Percentiles rank a stretch among this genome's conserved stretches.
Conservation (phyloP, 1,140 invertebrate species). For the Euura lappo region DNA sequence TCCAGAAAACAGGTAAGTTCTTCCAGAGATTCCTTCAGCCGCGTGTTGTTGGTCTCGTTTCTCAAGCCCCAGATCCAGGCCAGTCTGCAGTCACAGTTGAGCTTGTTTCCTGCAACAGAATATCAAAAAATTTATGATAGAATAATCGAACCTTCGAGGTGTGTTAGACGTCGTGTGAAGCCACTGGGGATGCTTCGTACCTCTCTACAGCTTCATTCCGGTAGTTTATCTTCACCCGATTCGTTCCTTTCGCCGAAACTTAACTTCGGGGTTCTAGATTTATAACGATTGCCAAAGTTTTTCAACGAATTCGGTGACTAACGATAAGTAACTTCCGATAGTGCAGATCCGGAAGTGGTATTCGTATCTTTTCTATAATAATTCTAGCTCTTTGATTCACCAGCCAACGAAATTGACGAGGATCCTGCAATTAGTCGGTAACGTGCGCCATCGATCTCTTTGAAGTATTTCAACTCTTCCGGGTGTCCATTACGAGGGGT, state of each 20-base stretch:
- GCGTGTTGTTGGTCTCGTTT: slow-evolving; percentile 74
- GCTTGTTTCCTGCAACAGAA: slow-evolving; percentile 70
- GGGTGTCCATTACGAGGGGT: too few relatives aligned
- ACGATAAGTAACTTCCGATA: not conserved
- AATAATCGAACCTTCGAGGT: too few relatives aligned
- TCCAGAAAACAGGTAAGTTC: slow-evolving; percentile 73
- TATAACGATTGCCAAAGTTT: not conserved
- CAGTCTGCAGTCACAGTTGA: slow-evolving; percentile 79
- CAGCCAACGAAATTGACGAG: too few relatives aligned
- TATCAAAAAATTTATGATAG: too few relatives aligned
- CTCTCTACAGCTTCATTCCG: not conserved
- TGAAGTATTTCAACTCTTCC: too few relatives aligned
- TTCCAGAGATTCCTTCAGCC: slow-evolving; percentile 70
- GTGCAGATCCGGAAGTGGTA: too few relatives aligned
- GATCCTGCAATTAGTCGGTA: too few relatives aligned
- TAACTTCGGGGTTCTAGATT: not conserved
- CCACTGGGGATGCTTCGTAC: too few relatives aligned
- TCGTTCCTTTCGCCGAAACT: not conserved
- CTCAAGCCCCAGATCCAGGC: slow-evolving; percentile 76
- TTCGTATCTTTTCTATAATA: too few relatives aligned
- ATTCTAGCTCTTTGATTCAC: too few relatives aligned
- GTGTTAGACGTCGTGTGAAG: too few relatives aligned
- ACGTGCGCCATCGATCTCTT: too few relatives aligned
- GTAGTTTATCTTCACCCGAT: not conserved
- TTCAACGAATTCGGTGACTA: not conserved